Percentiles rank a stretch among this genome's conserved stretches.
phyloP scores from a whole-genome alignment of 2,797 vertebrate genomes.

The Neoniphon sammara region DNA sequence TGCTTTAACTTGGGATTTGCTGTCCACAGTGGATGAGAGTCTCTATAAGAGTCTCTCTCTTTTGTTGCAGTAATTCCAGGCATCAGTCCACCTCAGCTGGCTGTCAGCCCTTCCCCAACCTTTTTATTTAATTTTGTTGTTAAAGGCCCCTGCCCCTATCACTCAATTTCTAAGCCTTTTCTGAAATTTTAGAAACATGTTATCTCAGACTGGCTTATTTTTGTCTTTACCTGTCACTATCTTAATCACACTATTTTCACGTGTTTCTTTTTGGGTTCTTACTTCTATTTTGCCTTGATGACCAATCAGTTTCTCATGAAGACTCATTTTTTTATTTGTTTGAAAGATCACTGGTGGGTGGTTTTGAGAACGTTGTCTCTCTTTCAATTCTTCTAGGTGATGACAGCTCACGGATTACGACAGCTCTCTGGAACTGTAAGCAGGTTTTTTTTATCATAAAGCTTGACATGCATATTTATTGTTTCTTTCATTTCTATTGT shows the following conservation, averaged over 20 bases:
- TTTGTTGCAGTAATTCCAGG: not conserved
- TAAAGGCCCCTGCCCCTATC: not conserved
- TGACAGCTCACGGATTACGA: slow-evolving; percentile 85
- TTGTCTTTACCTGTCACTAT: not conserved
- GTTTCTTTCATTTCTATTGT: slow-evolving; percentile 7
- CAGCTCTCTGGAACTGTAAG: slow-evolving; percentile 83
- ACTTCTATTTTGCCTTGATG: not conserved
- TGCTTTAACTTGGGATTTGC: slow-evolving; percentile 14
- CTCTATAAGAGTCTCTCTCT: not conserved
- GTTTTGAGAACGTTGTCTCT: slow-evolving; percentile 51
- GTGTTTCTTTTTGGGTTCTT: not conserved
- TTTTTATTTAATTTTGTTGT: slow-evolving; percentile 23
- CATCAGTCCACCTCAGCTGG: not conserved
- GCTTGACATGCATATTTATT: slow-evolving; percentile 25
- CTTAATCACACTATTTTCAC: not conserved
- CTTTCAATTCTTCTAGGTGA: slow-evolving; percentile 74
- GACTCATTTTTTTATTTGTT: not conserved
- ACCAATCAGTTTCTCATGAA: not conserved
- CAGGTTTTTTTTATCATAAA: slow-evolving; percentile 39
- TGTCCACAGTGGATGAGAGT: not conserved
- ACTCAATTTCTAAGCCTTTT: slow-evolving; percentile 1
- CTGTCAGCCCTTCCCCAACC: slow-evolving; percentile 14
- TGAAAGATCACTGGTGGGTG: slow-evolving; percentile 13
- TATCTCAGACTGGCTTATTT: not conserved
- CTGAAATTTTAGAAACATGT: not conserved